These are phyloP conservation scores for Incurvaria masculella DNA, from an alignment of 2,888 invertebrate genomes.

Conservation along the genomic window DNA sequence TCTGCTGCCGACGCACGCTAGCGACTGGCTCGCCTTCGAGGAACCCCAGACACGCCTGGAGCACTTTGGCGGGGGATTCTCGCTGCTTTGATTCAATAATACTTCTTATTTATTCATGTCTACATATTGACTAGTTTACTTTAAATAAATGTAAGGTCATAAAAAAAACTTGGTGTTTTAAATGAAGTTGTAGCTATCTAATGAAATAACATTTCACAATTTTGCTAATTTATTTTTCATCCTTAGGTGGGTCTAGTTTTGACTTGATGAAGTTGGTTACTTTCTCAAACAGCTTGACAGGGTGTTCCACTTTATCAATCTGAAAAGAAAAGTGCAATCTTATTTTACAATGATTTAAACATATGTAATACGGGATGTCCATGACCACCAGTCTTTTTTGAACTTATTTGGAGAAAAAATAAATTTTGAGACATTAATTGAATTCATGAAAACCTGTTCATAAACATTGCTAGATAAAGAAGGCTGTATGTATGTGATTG, in stretches of 20 bases:
- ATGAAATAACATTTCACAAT: conserved; percentile 7
- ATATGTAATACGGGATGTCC: too few relatives aligned
- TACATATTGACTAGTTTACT: conserved; percentile 20
- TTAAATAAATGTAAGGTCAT: conserved; percentile 12
- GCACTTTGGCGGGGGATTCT: conserved; percentile 80
- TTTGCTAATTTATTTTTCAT: conserved; percentile 24
- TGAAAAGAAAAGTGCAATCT: too few relatives aligned
- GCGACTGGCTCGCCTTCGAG: conserved; percentile 98
- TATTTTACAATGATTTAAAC: too few relatives aligned
- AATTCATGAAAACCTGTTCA: too few relatives aligned
- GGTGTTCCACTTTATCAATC: conserved; percentile 86
- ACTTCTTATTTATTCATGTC: conserved; percentile 25
- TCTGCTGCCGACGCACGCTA: conserved; percentile 91
- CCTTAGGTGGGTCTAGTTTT: conserved; percentile 53
- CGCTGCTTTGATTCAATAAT: conserved; percentile 47
- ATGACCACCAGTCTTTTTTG: too few relatives aligned
- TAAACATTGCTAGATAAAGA: too few relatives aligned
- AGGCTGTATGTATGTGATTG: too few relatives aligned
- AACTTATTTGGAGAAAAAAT: too few relatives aligned
- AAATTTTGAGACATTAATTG: too few relatives aligned
- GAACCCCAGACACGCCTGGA: conserved; percentile 84
- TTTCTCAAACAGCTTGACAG: conserved; percentile 66
- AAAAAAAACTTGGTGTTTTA: conserved; percentile 9
- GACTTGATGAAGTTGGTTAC: conserved; percentile 67
- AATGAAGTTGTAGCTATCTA: conserved; percentile 15